Base-by-base conservation (phyloP, 2,888 invertebrate genomes). In the Anagyrus pseudococci region DNA sequence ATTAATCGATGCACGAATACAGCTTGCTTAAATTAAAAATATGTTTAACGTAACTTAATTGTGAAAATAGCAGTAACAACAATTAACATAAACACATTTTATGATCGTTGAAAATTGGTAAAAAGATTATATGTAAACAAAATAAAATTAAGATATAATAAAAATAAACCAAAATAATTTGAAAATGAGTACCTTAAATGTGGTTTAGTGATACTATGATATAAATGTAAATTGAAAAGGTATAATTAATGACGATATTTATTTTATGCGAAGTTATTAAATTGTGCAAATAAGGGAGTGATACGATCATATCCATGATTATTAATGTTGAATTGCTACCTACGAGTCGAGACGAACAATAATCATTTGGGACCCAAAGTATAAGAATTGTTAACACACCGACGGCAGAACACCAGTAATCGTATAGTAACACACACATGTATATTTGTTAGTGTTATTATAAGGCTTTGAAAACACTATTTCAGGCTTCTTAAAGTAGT, bases 361-460 rank as follows among this genome's bases (percentile, higher is more conserved):
- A 73, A 75, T 72, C 63, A 71, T 72, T 69, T 67, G 70, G 71
- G 71, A 74, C 71, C 71, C 69, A 71, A 68, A 64, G 53, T 46
- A 68, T 66, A 61, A 67, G 60, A 60, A 64, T 64, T 68, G 58
- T 61, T 64, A 63, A 50, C 41, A 44, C 29, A 33, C 57, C 47
- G 46, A 46, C 41, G 65, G 64, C 68, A 68, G 64, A 71, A 71
- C 69, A 68, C 65, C 67, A 66, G 52, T 68, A 70, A 50, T 57
- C 54, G 43, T 63, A 67, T 44, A 54, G 58, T 13, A 37, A 37
- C 2, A 37, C n/a, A n/a, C n/a, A n/a, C n/a, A n/a, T n/a, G n/a
- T n/a, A n/a, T n/a, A n/a, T n/a, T n/a, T n/a, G n/a, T n/a, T n/a
- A n/a, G n/a, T n/a, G n/a, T n/a, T n/a, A n/a, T n/a, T n/a, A n/a